Base-by-base conservation (phyloP, 2,113 vertebrate genomes). In the Stegastes partitus region DNA sequence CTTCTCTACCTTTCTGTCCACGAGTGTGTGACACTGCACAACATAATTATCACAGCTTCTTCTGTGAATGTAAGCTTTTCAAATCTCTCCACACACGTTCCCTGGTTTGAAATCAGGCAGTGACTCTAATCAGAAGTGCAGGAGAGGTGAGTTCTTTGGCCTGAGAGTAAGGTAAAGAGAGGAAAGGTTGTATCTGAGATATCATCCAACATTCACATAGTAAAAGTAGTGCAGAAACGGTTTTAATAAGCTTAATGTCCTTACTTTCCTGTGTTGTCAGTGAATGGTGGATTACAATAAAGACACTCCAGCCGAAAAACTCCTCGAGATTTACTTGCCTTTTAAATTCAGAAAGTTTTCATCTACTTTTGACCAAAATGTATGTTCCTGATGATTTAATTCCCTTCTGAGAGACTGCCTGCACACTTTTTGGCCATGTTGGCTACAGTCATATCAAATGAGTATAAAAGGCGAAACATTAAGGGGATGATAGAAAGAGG, bases 361-460 rank as follows among this genome's bases (percentile, higher is more conserved):
- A 49, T 80, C 19, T 78, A 65, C 39, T 79, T 79, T 77, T 62
- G 57, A 83, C 64, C 64, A 72, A 79, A 74, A 67, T 64, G 47
- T 50, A 53, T 62, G 22, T 85, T 79, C 56, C 67, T 83, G 62
- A 59, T 10, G 51, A 68, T 58, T 73, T 1, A 64, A 73, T 89
- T 89, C 89, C 87, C 81, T 88, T 89, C 81, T 64, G 73, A 85
- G 68, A 82, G 86, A 68, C 79, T 71, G 83, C 58, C 49, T 83
- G 56, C 61, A 74, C 37, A 69, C 66, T 25, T 51, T 80, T 59
- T 53, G 55, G 83, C 79, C 65, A 0, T 66, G 71, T 67, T 53
- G 31, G 77, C 76, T 74, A 76, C 86, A 89, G 87, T 87, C 83
- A 47, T 56, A 70, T 84, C 53, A 80, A 76, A 69, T 39, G 59